Percentiles rank a stretch among this genome's conserved stretches.
Conservation (phyloP, 1,140 invertebrate species). For the Aphelenchoides avenae region DNA sequence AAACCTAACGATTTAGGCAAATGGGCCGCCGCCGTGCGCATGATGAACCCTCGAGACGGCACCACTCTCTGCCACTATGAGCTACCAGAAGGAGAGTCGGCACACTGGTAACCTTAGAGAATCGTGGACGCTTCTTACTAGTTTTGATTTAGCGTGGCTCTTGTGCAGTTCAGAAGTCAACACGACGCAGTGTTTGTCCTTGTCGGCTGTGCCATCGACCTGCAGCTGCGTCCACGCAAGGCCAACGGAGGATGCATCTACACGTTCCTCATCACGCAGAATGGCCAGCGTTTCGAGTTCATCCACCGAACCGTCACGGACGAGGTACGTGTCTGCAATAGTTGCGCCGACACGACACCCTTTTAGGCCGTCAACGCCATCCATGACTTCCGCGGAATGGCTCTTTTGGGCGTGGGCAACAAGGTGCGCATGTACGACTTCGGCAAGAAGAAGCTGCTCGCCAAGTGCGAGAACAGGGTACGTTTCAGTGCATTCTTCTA, state of each 20-base stretch:
- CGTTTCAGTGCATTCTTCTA: constrained; percentile 34
- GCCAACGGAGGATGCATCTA: constrained; percentile 77
- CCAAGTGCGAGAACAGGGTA: constrained; percentile 97
- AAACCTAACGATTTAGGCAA: too few species aligned
- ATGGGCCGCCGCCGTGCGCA: constrained; percentile 90
- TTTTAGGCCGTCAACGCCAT: constrained; percentile 71
- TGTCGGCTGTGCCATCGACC: constrained; percentile 83
- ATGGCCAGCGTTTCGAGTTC: constrained; percentile 75
- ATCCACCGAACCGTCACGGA: constrained; percentile 90
- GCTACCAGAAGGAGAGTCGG: constrained; percentile 93
- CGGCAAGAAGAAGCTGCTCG: constrained; percentile 88
- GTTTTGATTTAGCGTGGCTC: constrained; percentile 65
- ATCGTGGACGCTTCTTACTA: not conserved
- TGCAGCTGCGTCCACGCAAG: constrained; percentile 78
- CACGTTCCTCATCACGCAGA: constrained; percentile 68
- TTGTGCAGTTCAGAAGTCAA: constrained; percentile 71
- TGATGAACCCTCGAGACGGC: constrained; percentile 82
- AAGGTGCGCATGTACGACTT: constrained; percentile 89
- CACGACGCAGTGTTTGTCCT: constrained; percentile 72
- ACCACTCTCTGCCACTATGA: constrained; percentile 74
- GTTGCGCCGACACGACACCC: constrained; percentile 3
- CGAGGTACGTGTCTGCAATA: constrained; percentile 67
- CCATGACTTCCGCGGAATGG: constrained; percentile 81
- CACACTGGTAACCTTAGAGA: constrained; percentile 68
- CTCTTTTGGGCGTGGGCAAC: constrained; percentile 84